These are phyloP conservation scores for Thripadectes ignobilis DNA, from an alignment of 2,797 vertebrate genomes.

Conservation along the genomic window DNA sequence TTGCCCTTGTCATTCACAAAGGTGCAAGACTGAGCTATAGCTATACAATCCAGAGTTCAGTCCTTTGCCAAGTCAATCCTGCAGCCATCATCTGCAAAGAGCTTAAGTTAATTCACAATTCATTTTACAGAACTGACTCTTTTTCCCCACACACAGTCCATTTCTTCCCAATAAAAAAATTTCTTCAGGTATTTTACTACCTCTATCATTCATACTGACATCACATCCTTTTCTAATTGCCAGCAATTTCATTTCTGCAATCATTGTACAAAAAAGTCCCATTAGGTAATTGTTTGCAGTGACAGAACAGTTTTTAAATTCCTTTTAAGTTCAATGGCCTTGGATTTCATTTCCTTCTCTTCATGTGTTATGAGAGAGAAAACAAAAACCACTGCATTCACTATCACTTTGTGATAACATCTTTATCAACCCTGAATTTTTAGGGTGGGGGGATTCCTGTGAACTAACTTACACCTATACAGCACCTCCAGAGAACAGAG, in stretches of 20 bases:
- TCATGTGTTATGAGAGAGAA: not conserved
- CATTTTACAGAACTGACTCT: not conserved
- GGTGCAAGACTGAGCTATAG: not conserved
- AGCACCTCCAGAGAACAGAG: not conserved
- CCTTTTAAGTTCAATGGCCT: not conserved
- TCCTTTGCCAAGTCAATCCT: not conserved
- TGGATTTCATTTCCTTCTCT: not conserved
- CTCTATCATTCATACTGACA: not conserved
- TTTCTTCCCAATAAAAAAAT: not conserved
- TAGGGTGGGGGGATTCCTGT: not conserved
- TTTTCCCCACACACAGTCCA: not conserved
- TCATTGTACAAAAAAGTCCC: not conserved
- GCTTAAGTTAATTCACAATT: not conserved
- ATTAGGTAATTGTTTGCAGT: not conserved
- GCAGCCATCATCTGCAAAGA: not conserved
- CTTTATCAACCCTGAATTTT: not conserved
- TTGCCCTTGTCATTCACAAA: accelerated
- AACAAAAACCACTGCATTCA: not conserved
- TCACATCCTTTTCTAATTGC: not conserved
- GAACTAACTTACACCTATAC: not conserved
- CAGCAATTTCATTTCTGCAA: not conserved
- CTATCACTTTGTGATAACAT: not conserved
- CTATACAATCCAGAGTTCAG: not conserved
- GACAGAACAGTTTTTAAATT: not conserved
- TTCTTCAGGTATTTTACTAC: not conserved